Evolutionary conservation across 2,888 invertebrate genomes (phyloP), one percentile per base, ranked within the genome.

Genomic region (Arge pagana): DNA sequence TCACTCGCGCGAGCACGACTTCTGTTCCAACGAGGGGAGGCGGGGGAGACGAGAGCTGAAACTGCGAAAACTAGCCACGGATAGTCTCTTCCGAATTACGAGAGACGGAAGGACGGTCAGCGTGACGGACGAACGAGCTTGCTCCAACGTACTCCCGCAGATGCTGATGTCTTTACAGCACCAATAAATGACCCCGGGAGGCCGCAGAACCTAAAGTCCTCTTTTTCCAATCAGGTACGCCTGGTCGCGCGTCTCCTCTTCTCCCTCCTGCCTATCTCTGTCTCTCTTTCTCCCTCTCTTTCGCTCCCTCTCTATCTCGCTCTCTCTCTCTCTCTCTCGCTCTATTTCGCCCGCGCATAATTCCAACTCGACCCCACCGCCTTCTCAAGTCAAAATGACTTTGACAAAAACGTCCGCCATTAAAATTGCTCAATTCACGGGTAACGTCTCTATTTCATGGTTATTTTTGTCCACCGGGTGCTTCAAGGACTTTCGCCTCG

Each of bases 111-210:
- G 23, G 13, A 43, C 33, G 43, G 33, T 43, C 21, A 43, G 33
- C 45, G 45, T 45, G 45, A 45, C 45, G 21, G 45, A 45, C 31
- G 30, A 21, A 42, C 42, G 8, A n/a, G n/a, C n/a, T n/a, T n/a
- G n/a, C n/a, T 33, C 33, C 13, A n/a, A 31, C 33, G 45, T 35
- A 23, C 45, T 45, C 45, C 45, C 45, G 45, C 45, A 45, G 45
- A 45, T 35, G 33, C 45, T 45, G 45, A 45, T 45, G 45, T 33
- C 35, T 45, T 45, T 45, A 45, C 19, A 23, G 16, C 45, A 33
- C 45, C 45, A 45, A 45, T 45, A 45, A 45, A 45, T 7, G 31
- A 10, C 45, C 45, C 45, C 6, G 3, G 1, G 11, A 16, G 7
- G 19, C 16, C 7, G 16, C 1, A 33, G 8, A 6, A 35, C 2